Conservation (phyloP, 1,140 invertebrate genomes). For the Bombus confusus region DNA sequence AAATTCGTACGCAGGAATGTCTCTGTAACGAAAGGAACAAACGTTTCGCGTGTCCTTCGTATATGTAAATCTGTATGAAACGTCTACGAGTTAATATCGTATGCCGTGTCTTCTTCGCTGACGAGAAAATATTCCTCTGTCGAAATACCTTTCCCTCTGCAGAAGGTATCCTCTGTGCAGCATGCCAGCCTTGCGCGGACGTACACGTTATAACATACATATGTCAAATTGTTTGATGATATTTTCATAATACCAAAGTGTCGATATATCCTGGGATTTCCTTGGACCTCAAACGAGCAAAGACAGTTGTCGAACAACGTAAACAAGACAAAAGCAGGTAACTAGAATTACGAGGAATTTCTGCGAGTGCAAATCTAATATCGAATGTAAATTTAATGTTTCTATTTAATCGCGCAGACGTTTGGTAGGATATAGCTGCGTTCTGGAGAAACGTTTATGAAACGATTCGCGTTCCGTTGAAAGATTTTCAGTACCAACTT, state of each 20-base stretch:
- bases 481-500: background rate
- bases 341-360: background rate
- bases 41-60: background rate
- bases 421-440: background rate
- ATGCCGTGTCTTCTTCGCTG: background rate
- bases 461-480: background rate
- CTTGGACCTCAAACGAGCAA: background rate
- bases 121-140: constrained; percentile 15
- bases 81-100: constrained; percentile 11
- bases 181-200: background rate
- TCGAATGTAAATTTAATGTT: background rate
- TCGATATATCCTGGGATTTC: background rate
- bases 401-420: background rate
- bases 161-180: background rate
- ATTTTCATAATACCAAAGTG: background rate
- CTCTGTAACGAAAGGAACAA: background rate
- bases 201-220: background rate
- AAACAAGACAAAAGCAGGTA: background rate
- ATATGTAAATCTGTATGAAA: constrained; percentile 9
- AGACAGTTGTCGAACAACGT: background rate
- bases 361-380: background rate
- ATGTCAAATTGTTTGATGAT: too few relatives aligned
- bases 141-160: background rate
- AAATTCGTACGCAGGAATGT: too few relatives aligned
- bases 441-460: background rate